Percentiles rank a stretch among this genome's conserved stretches.
Conservation (phyloP, 2,888 invertebrate genomes). For the Lycocerus yunnanus region DNA sequence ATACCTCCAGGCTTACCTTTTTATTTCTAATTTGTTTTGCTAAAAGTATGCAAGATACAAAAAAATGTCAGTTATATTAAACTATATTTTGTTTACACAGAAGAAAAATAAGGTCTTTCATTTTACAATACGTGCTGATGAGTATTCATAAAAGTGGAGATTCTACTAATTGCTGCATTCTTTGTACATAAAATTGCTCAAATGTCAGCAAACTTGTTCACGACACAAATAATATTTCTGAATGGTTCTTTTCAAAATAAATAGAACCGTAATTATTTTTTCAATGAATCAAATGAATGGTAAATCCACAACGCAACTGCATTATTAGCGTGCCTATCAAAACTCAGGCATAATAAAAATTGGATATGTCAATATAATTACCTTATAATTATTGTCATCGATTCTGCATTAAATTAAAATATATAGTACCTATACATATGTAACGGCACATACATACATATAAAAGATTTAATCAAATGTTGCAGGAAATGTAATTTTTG, state of each 20-base stretch:
- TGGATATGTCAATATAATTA: too few species aligned
- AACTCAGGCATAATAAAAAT: too few species aligned
- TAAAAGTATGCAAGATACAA: not conserved
- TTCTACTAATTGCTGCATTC: not conserved
- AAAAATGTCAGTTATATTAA: not conserved
- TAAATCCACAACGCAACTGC: too few species aligned
- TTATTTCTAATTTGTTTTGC: not conserved
- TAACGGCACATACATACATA: not conserved
- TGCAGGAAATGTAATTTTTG: not conserved
- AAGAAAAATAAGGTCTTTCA: not conserved
- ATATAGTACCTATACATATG: too few species aligned
- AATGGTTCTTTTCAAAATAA: not conserved
- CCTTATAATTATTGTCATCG: too few species aligned
- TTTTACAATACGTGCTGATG: not conserved
- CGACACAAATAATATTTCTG: not conserved
- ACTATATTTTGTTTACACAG: not conserved
- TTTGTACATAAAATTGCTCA: not conserved
- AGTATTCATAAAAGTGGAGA: not conserved
- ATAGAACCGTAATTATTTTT: not conserved
- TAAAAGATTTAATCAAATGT: not conserved
- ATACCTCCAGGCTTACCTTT: slow-evolving; percentile 5
- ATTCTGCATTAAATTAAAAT: too few species aligned
- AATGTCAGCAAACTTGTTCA: not conserved
- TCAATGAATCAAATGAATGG: not conserved
- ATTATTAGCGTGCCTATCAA: too few species aligned